These are phyloP conservation scores for Stenurella melanura DNA, from an alignment of 2,888 invertebrate species.

Conservation along the genomic window DNA sequence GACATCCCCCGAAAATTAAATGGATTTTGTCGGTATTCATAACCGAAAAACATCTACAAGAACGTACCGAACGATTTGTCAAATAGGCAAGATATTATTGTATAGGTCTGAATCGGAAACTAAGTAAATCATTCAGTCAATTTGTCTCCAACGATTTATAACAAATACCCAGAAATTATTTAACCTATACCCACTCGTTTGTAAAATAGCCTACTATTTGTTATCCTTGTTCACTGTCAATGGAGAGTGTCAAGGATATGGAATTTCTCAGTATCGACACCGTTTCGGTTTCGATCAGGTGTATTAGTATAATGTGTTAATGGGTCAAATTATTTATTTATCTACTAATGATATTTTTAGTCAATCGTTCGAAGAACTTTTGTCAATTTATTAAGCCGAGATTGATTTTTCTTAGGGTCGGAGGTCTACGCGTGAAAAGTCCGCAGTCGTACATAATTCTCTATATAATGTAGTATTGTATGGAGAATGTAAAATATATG, in stretches of 20 bases:
- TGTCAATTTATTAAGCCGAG: constrained; percentile 10
- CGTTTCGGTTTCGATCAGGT: neutral
- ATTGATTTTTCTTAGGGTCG: neutral
- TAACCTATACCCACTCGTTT: constrained; percentile 2
- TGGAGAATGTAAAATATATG: too few relatives aligned
- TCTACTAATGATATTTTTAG: constrained; percentile 20
- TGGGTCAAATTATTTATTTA: constrained; percentile 19
- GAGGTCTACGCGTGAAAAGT: neutral
- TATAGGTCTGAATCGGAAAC: neutral
- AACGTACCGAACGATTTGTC: neutral
- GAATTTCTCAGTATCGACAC: constrained; percentile 14
- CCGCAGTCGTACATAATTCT: neutral
- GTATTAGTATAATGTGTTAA: constrained; percentile 24
- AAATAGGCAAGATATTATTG: neutral
- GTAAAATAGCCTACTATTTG: constrained; percentile 3
- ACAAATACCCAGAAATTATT: constrained; percentile 2
- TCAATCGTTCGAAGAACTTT: constrained; percentile 15
- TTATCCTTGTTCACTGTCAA: constrained; percentile 15
- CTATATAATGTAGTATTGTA: too few relatives aligned
- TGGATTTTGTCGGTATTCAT: neutral
- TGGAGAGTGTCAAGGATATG: constrained; percentile 12
- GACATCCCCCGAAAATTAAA: neutral
- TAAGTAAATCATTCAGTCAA: constrained; percentile 5
- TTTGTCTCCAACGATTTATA: neutral
- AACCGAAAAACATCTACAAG: neutral